phyloP scores from a whole-genome alignment of 2,888 invertebrate genomes.

The Pheosia tremula region DNA sequence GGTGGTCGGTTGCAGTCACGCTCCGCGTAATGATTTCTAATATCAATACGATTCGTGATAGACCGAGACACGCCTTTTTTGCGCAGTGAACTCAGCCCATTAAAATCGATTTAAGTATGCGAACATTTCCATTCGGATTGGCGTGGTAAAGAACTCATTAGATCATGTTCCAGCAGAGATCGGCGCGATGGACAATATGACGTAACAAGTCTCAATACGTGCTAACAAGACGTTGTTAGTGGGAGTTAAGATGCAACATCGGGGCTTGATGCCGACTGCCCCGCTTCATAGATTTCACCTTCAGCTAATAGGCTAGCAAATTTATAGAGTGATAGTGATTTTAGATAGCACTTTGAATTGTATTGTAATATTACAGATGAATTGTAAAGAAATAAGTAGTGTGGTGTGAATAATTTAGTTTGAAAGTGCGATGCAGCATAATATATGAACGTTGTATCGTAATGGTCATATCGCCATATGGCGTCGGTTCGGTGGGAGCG shows the following conservation, averaged over 20 bases:
- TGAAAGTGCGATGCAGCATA: slow-evolving; percentile 54
- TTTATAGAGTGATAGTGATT: slow-evolving; percentile 41
- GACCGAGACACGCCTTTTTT: slow-evolving; percentile 54
- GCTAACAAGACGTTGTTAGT: slow-evolving; percentile 70
- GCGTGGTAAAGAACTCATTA: slow-evolving; percentile 65
- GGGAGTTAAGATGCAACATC: slow-evolving; percentile 41
- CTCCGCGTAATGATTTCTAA: slow-evolving; percentile 60
- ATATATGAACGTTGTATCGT: slow-evolving; percentile 46
- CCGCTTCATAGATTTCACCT: slow-evolving; percentile 65
- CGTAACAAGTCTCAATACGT: slow-evolving; percentile 67
- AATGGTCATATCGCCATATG: slow-evolving; percentile 50
- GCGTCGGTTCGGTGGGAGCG: slow-evolving; percentile 50
- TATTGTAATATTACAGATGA: slow-evolving; percentile 9
- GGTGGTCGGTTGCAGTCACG: slow-evolving; percentile 46
- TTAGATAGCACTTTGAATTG: slow-evolving; percentile 7
- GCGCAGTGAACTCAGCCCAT: slow-evolving; percentile 54
- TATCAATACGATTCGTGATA: slow-evolving; percentile 61
- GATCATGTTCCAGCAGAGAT: slow-evolving; percentile 56
- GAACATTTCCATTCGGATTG: slow-evolving; percentile 59
- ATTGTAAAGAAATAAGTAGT: no score
- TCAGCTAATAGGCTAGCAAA: slow-evolving; percentile 53
- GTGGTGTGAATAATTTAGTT: slow-evolving; percentile 21
- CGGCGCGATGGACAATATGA: slow-evolving; percentile 59
- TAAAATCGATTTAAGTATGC: slow-evolving; percentile 59
- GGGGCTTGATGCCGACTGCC: slow-evolving; percentile 47